phyloP scores from a whole-genome alignment of 2,113 vertebrate species.

The Aptenodytes forsteri region DNA sequence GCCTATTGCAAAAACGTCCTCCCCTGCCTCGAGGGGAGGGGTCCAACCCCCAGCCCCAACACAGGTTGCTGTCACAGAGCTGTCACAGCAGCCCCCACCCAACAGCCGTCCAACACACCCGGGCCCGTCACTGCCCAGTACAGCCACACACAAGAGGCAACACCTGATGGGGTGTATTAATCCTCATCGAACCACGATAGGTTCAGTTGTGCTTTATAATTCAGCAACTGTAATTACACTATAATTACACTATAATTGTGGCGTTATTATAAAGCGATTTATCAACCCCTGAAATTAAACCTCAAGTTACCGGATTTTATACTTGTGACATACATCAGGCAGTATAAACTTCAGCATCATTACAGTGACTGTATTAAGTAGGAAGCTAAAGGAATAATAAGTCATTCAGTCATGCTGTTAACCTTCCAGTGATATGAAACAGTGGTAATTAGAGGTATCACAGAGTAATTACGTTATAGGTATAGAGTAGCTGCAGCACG shows the following conservation, averaged over 20 bases:
- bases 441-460: slow-evolving; percentile 43
- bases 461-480: slow-evolving; percentile 52
- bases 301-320: background rate
- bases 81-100: background rate
- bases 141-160: background rate
- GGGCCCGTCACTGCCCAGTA: background rate
- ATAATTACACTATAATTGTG: background rate
- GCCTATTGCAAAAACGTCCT: background rate
- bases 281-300: background rate
- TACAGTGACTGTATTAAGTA: background rate
- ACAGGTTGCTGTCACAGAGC: background rate
- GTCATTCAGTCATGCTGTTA: slow-evolving; percentile 38
- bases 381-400: slow-evolving; percentile 13
- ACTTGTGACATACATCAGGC: background rate
- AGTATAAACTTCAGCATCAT: background rate
- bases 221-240: background rate
- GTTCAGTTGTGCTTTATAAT: background rate
- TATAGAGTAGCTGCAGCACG: slow-evolving; percentile 29
- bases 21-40: background rate
- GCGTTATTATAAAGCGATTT: background rate
- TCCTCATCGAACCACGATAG: background rate
- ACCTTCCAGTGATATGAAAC: slow-evolving; percentile 48
- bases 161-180: background rate
- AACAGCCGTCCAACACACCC: background rate
- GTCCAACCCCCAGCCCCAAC: background rate